Conservation (phyloP, 1,140 invertebrate genomes). For the Venustaconcha ellipsiformis region DNA sequence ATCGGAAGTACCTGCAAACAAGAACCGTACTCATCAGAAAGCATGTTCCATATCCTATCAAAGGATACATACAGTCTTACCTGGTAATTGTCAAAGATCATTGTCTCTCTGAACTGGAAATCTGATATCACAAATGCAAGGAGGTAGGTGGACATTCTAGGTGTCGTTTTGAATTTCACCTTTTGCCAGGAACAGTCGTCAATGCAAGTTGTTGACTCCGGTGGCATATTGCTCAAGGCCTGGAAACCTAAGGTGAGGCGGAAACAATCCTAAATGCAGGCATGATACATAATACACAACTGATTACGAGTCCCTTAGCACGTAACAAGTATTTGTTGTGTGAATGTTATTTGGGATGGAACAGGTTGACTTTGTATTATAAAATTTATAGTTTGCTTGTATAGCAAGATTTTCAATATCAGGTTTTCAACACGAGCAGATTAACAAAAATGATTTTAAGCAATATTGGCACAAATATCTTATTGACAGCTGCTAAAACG, state of each 20-base stretch:
- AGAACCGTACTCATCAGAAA: too few relatives aligned
- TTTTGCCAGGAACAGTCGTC: slow-evolving; percentile 39
- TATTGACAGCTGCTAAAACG: too few relatives aligned
- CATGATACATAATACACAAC: not conserved
- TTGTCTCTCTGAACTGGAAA: slow-evolving; percentile 51
- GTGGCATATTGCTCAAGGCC: slow-evolving; percentile 94
- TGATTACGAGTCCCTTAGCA: too few relatives aligned
- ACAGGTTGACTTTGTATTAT: not conserved
- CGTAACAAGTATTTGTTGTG: not conserved
- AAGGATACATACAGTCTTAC: slow-evolving; percentile 27
- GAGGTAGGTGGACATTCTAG: slow-evolving; percentile 71
- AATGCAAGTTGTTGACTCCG: slow-evolving; percentile 21
- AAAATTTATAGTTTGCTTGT: too few relatives aligned
- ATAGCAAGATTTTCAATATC: too few relatives aligned
- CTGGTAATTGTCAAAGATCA: slow-evolving; percentile 43
- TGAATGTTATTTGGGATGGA: not conserved
- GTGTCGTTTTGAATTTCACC: slow-evolving; percentile 64
- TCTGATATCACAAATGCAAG: slow-evolving; percentile 70
- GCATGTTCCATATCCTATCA: too few relatives aligned
- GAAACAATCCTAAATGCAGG: not conserved
- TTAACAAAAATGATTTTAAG: too few relatives aligned
- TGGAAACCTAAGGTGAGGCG: slow-evolving; percentile 68
- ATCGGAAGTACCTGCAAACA: too few relatives aligned
- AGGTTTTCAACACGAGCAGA: too few relatives aligned
- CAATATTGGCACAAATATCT: too few relatives aligned